Conservation (phyloP, 2,113 vertebrate species). For the Pelecanus crispus region DNA sequence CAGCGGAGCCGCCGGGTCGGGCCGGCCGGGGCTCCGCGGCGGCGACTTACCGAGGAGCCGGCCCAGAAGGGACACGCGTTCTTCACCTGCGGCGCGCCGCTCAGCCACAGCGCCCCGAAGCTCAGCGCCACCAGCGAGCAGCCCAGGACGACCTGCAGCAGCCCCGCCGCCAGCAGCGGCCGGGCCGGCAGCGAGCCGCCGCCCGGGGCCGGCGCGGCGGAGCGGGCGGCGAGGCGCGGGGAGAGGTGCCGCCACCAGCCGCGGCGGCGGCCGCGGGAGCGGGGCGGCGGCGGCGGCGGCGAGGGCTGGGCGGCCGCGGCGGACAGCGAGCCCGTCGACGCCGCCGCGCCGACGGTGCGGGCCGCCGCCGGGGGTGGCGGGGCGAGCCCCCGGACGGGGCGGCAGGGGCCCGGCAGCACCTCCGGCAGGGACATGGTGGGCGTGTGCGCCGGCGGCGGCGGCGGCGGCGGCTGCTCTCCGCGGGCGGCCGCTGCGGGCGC, state of each 20-base stretch:
- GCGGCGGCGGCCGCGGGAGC: not conserved
- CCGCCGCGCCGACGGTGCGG: too few relatives aligned
- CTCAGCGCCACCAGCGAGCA: conserved; percentile 83
- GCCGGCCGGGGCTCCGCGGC: not conserved
- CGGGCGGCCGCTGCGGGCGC: not conserved
- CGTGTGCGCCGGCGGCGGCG: too few relatives aligned
- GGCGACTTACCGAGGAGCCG: conserved; percentile 80
- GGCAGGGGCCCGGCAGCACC: conserved; percentile 80
- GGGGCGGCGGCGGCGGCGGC: conserved; percentile 9
- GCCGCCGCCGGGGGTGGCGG: conserved; percentile 56
- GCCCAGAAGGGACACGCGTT: conserved; percentile 83
- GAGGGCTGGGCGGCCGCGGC: not conserved
- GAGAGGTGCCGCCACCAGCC: too few relatives aligned
- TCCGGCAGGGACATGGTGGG: conserved; percentile 81
- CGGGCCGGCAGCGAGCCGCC: conserved; percentile 60
- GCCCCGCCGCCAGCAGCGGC: conserved; percentile 76
- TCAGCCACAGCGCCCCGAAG: conserved; percentile 80
- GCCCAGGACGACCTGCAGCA: conserved; percentile 83
- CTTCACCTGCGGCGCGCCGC: conserved; percentile 69
- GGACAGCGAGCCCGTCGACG: conserved; percentile 41
- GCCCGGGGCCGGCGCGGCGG: not conserved
- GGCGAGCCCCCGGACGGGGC: conserved; percentile 68
- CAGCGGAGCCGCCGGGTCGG: too few relatives aligned
- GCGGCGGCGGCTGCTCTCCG: not conserved
- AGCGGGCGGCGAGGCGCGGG: not conserved